These are phyloP conservation scores for Gasterosteus nipponicus DNA, from an alignment of 2,113 vertebrate species.

Conservation along the genomic window DNA sequence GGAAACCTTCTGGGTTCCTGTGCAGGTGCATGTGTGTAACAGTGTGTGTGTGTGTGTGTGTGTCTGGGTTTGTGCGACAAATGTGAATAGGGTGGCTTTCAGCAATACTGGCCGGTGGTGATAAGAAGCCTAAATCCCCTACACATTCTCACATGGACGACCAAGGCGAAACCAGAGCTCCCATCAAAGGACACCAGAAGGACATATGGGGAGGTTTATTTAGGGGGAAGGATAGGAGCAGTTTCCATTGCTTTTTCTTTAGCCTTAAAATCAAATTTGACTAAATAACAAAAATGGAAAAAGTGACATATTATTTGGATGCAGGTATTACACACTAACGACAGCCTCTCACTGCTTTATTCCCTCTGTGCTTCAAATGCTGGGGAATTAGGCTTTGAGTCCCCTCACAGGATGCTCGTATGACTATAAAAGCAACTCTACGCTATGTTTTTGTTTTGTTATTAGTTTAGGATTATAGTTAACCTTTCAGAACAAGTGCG, in stretches of 20 bases:
- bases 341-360: neutral
- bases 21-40: neutral
- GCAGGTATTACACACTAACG: neutral
- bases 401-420: neutral
- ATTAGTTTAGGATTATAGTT: conserved; percentile 42
- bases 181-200: conserved; percentile 6
- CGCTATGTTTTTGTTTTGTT: neutral
- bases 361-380: conserved; percentile 1
- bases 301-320: neutral
- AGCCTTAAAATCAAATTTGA: neutral
- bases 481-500: conserved; percentile 36
- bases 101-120: conserved; percentile 28
- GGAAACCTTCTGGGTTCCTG: neutral
- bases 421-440: neutral
- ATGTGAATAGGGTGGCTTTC: conserved; percentile 21
- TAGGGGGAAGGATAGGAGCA: neutral
- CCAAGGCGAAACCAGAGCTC: conserved; percentile 3
- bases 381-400: neutral
- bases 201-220: neutral
- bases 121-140: conserved; percentile 41
- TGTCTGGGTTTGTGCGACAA: neutral
- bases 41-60: neutral
- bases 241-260: neutral
- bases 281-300: neutral
- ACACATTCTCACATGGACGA: conserved; percentile 42